Base-by-base conservation (phyloP, 2,113 vertebrate species). In the Petromus typicus region DNA sequence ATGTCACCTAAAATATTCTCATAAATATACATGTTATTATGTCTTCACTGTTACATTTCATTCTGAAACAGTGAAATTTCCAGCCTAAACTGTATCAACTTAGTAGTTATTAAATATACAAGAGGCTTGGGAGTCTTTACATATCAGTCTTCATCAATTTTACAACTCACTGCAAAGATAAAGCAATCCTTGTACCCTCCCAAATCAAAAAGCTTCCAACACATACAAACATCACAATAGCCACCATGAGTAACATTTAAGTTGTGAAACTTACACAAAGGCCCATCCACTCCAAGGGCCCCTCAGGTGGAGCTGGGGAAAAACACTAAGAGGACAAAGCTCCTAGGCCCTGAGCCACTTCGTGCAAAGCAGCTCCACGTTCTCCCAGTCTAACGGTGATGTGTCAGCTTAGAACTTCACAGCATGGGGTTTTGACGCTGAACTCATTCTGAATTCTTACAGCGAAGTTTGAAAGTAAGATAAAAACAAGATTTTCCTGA, bases 391-490 rank as follows among this genome's bases (percentile, higher is more conserved):
- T n/a, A n/a, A n/a, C n/a, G n/a, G n/a, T 57, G 27, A 2, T 13
- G 22, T 1, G 27, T 22, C 89, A 18, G 48, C 25, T 8, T 0
- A n/a, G 10, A 16, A 32, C 54, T 86, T 67, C 79, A 83, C 79
- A 91, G 75, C 23, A 20, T 10, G 43, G 34, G 34, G 63, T 59
- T 84, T 67, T 51, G 16, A 40, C 11, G 54, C 2, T 86, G 56
- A 95, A 81, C 40, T 67, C 30, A 66, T 37, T 79, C 69, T 93
- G 45, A 87, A 56, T 84, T 94, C 64, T 79, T 57, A 94, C 2
- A 40, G 37, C 57, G 71, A 91, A 94, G 32, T 45, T 91, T n/a
- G 84, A 95, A 95, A 91, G 34, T 43, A 89, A 94, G 86, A 91
- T 76, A 48, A 86, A 87, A 93, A 51, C 3, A 12, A 54, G 56